Base-by-base conservation (phyloP, 2,113 vertebrate species). In the Pyrgilauda ruficollis region DNA sequence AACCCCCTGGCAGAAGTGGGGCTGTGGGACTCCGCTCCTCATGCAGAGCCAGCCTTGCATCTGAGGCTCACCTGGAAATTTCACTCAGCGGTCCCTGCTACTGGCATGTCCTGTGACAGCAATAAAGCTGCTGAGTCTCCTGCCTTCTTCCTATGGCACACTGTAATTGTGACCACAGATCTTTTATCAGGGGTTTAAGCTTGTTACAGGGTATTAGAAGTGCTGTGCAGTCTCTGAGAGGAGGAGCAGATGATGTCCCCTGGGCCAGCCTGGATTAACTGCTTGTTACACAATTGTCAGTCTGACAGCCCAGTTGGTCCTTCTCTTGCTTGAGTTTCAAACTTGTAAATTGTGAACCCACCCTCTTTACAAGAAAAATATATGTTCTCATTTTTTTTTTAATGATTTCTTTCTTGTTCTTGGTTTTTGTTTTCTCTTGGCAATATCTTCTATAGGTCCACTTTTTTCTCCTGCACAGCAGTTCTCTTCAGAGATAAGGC, bases 161-260 rank as follows among this genome's bases (percentile, higher is more conserved):
- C 8, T 79, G 53, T 50, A 67, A 59, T 61, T 72, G 84, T 47
- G 75, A 77, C 37, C 68, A 74, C 20, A 49, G 63, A 62, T 59
- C 67, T 88, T 80, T 86, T 83, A 66, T 84, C 85, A 31, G 1
- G 43, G 81, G 3, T 68, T 94, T 95, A 91, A 91, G 87, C 87
- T 95, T 84, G 93, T 94, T 91, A 78, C 49, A 56, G 74, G 31
- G 49, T 64, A 69, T 87, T 75, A 93, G 74, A 93, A 87, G 74
- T n/a, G 53, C 81, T 28, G 24, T n/a, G 66, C 81, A 44, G 87
- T 12, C 74, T 64, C 74, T 41, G 44, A 66, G 58, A 93, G 84
- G 70, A 91, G 69, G 66, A 95, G 85, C 62, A 87, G 78, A 78
- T 68, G 66, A 93, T 61, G 58, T 61, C 53, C 82, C 66, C 21